Base-by-base conservation (phyloP, 2,797 vertebrate species). In the Enteromius afrohamiltoni region DNA sequence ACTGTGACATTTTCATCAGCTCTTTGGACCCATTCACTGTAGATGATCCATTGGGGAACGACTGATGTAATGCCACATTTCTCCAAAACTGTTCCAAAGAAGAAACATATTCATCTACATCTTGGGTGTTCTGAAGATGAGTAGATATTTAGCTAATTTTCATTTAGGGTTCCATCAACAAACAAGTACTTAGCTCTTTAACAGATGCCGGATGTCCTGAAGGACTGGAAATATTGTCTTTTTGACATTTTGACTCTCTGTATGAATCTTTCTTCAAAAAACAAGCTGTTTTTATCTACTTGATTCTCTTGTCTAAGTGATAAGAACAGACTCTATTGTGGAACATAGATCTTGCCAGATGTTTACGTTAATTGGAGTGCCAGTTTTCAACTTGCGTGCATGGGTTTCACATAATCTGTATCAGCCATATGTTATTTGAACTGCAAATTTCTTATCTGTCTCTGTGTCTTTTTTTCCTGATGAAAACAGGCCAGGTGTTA, bases 351-450 rank as follows among this genome's bases (percentile, higher is more conserved):
- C 71, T 77, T 3, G 40, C 26, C 77, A 77, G 69, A 74, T 82
- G 76, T 68, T 64, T 37, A 42, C 29, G 16, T 21, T 85, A 85
- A 71, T 82, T 60, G 47, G 23, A 78, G 34, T 55, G 69, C 23
- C 23, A 40, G 23, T 51, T 65, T 53, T 45, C 29, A 79, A 69
- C 68, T 26, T 73, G 73, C 10, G 19, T 55, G 73, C 9, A 14
- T 47, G 29, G 19, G 23, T 21, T 83, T 74, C 42, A 51, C 29
- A 34, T 53, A 74, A 79, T 64, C 23, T 70, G 37, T 53, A 29
- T 69, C 45, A 53, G 68, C 69, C 65, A 68, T 69, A 79, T 87
- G 86, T 16, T 76, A 14, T 70, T 78, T 62, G 31, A 17, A 60
- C 68, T 60, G 60, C 31, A 31, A 51, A 55, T 23, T 1, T 6